A percentile compares a stretch with the other conserved stretches of the same genome.
These are phyloP conservation scores for Drosophila peninsularis DNA, from an alignment of 2,888 invertebrate genomes.

Conservation along the genomic window DNA sequence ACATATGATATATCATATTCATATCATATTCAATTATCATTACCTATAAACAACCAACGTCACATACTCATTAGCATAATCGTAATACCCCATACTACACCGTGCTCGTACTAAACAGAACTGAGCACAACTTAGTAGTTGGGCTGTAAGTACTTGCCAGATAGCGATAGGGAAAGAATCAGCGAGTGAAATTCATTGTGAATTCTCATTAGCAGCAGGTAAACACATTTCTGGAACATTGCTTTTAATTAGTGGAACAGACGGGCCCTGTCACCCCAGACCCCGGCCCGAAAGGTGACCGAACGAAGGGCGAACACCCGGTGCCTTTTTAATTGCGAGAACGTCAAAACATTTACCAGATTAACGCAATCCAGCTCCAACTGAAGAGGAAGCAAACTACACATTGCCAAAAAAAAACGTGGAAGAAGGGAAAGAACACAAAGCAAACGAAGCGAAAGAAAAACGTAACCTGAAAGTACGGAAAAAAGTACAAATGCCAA, in stretches of 20 bases:
- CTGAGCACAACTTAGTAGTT: slow-evolving; percentile 35
- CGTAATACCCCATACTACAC: not conserved
- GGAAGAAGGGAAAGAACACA: slow-evolving; percentile 24
- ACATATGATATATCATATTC: not conserved
- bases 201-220: slow-evolving; percentile 81
- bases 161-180: slow-evolving; percentile 61
- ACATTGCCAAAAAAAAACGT: slow-evolving; percentile 40
- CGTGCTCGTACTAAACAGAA: slow-evolving; percentile 7
- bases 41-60: not conserved
- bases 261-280: slow-evolving; percentile 48
- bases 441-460: slow-evolving; percentile 33
- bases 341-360: slow-evolving; percentile 81
- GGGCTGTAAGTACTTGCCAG: slow-evolving; percentile 29
- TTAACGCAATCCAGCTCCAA: slow-evolving; percentile 72
- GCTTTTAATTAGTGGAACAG: slow-evolving; percentile 81
- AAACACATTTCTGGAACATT: slow-evolving; percentile 81
- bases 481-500: slow-evolving; percentile 32
- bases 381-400: slow-evolving; percentile 30
- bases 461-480: slow-evolving; percentile 18
- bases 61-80: not conserved
- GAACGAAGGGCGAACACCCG: slow-evolving; percentile 52
- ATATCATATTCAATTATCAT: not conserved
- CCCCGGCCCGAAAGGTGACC: slow-evolving; percentile 9
- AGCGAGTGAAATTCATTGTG: slow-evolving; percentile 79
- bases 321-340: slow-evolving; percentile 79